These are phyloP conservation scores for Pygoscelis antarcticus DNA, from an alignment of 2,113 vertebrate species.

Conservation along the genomic window DNA sequence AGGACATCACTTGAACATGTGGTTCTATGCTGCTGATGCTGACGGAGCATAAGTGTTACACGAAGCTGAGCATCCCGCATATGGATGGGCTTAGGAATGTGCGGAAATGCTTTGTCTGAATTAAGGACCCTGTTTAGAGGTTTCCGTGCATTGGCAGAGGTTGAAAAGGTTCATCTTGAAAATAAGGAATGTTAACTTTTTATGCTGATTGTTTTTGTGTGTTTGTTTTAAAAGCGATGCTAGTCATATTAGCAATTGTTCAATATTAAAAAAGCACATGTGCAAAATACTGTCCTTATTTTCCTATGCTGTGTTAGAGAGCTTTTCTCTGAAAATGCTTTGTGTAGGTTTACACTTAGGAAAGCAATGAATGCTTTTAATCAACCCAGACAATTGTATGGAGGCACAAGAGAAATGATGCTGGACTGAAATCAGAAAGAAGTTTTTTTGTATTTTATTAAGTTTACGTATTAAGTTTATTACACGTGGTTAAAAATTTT, in stretches of 20 bases:
- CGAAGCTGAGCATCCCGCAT: not conserved
- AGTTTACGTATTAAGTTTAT: not conserved
- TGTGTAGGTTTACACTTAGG: not conserved
- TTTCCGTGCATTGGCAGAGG: not conserved
- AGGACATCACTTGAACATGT: not conserved
- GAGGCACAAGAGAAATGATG: not conserved
- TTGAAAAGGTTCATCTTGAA: constrained; percentile 9
- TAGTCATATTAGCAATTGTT: not conserved
- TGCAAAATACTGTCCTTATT: not conserved
- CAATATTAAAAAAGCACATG: not conserved
- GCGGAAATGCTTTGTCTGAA: not conserved
- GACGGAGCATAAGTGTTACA: not conserved
- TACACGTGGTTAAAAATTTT: not conserved
- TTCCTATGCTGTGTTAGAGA: not conserved
- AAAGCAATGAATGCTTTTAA: not conserved
- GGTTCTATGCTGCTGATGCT: not conserved
- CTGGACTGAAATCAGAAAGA: not conserved
- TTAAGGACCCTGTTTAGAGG: not conserved
- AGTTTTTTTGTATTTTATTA: not conserved
- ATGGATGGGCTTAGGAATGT: not conserved
- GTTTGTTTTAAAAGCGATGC: not conserved
- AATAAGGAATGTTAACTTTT: not conserved
- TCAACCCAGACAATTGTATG: not conserved
- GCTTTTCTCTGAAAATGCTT: not conserved
- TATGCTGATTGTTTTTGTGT: not conserved